These are phyloP conservation scores for Holcopasites calliopsidis DNA, from an alignment of 1,140 invertebrate species.

Conservation along the genomic window DNA sequence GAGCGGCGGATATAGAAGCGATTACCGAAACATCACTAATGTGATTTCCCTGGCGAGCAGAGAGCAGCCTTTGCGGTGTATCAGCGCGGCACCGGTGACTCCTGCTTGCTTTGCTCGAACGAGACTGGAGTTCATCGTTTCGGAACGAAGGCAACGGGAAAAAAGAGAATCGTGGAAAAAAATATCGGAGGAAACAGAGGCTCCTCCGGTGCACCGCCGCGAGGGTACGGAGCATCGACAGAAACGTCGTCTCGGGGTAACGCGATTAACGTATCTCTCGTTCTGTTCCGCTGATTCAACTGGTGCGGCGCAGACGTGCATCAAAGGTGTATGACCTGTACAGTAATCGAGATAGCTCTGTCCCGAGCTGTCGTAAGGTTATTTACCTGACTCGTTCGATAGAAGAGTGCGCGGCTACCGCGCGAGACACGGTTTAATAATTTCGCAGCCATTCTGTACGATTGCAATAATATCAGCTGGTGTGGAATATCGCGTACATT, in stretches of 20 bases:
- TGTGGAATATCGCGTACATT: not conserved
- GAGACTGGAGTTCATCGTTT: conserved; percentile 20
- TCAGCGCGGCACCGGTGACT: conserved; percentile 49
- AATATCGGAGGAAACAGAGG: not conserved
- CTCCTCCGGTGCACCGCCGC: not conserved
- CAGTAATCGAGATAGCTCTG: not conserved
- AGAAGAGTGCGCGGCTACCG: conserved; percentile 1
- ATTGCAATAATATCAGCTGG: conserved; percentile 29
- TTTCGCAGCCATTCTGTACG: conserved; percentile 42
- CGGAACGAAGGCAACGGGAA: not conserved
- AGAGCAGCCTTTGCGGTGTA: conserved; percentile 34
- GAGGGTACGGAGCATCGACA: not conserved
- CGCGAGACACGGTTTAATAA: conserved; percentile 49
- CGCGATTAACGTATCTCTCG: conserved; percentile 18
- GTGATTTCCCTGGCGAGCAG: conserved; percentile 61
- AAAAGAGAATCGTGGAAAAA: no score
- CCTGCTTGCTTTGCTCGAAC: conserved; percentile 43
- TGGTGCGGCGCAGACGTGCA: not conserved
- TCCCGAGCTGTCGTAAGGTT: conserved; percentile 34
- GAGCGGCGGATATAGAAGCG: conserved; percentile 58
- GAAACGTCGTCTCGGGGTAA: not conserved
- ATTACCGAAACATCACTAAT: conserved; percentile 67
- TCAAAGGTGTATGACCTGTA: conserved; percentile 3
- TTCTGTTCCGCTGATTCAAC: not conserved
- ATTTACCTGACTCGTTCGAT: conserved; percentile 57